These are phyloP conservation scores for Graptemys geographica DNA, from an alignment of 2,797 vertebrate genomes.

Conservation along the genomic window DNA sequence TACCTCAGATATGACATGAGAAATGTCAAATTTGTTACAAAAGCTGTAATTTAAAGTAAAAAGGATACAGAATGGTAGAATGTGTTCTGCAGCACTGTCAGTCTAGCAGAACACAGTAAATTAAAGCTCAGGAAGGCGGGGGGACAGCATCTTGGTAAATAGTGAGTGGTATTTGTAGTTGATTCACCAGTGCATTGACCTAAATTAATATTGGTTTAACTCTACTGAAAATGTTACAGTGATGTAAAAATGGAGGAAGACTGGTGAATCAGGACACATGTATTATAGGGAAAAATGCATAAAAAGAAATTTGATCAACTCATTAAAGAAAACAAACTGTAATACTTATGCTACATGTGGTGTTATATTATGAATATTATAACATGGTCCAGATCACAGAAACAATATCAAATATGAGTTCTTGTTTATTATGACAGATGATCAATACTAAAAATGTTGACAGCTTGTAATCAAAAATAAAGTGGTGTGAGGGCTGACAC, in stretches of 20 bases:
- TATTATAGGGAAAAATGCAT: neutral
- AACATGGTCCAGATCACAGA: neutral
- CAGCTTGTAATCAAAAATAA: neutral
- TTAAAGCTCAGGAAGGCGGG: neutral
- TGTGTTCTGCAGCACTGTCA: neutral
- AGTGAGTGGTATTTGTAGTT: neutral
- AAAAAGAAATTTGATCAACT: neutral
- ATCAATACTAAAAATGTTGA: neutral
- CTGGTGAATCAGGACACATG: neutral
- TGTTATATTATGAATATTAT: neutral
- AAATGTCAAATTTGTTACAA: neutral
- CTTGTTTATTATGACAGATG: neutral
- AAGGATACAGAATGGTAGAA: neutral
- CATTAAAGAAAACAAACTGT: neutral
- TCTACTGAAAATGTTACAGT: neutral
- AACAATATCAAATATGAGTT: neutral
- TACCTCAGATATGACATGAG: neutral
- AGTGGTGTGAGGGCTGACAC: neutral
- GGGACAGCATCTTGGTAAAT: neutral
- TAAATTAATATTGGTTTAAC: neutral
- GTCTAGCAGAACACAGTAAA: neutral
- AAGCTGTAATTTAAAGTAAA: neutral
- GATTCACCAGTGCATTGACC: neutral
- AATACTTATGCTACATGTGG: neutral
- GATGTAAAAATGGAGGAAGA: neutral